Base-by-base conservation (phyloP, 2,113 vertebrate species). In the Hymenochirus boettgeri region DNA sequence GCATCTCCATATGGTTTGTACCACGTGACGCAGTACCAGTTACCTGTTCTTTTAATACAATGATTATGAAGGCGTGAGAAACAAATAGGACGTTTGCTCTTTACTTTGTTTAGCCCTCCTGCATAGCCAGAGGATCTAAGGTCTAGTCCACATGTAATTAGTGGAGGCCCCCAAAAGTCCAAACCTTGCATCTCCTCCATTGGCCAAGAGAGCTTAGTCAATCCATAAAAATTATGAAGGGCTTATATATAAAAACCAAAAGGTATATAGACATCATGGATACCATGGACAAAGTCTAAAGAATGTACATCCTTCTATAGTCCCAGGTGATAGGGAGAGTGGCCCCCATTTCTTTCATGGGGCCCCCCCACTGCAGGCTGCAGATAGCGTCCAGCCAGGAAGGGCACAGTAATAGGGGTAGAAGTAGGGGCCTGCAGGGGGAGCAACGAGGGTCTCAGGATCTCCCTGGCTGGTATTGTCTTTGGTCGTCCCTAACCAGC, bases 401-500 rank as follows among this genome's bases (percentile, higher is more conserved):
- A 98, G 88, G 47, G 65, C 65, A 83, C 96, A 99, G 86, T 97
- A 99, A 77, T 98, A 97, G 0, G 96, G 96, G 50, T 95, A 98
- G 59, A 97, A 99, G 82, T 96, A 99, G 76, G 90, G 3, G 86
- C 91, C 75, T 93, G 96, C 26, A 97, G 87, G 1, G 92, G 87
- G 51, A 96, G 88, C 56, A 99, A 89, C 26, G 88, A 69, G 82
- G 95, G 96, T 75, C 94, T 76, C 63, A 97, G 80, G 72, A 99
- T 84, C 77, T 99, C 96, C 19, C 93, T 0, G 95, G 96, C 74
- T 85, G 83, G 74, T 99, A 98, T 79, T 98, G 96, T 89, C 96
- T 92, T 83, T 96, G 96, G 79, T 99, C 96, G 80, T 98, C 96
- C 22, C 95, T 91, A 53, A 99, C 96, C 62, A 99, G 82, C 72